Evolutionary conservation across 2,888 invertebrate genomes (phyloP).

Genomic region (Eristalinus sepulchralis): DNA sequence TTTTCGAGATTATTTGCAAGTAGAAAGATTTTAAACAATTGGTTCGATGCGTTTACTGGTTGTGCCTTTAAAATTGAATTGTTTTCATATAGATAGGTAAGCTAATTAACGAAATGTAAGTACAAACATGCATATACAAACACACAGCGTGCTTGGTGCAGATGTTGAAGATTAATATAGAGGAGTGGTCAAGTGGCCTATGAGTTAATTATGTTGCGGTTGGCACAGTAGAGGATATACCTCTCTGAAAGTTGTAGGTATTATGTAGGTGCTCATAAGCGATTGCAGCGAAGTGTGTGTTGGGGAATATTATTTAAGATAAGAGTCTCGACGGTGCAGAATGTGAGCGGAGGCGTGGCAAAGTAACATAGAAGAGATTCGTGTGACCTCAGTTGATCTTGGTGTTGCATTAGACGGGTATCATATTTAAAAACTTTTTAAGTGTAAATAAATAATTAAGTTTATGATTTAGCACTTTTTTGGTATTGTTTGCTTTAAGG

Average conservation of each 20-base stretch:
- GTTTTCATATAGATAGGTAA: conserved; percentile 1
- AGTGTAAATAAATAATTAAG: too few species aligned
- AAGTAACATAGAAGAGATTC: neutral
- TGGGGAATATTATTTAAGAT: neutral
- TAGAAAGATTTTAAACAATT: conserved; percentile 15
- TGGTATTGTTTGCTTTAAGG: too few species aligned
- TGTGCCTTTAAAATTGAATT: conserved; percentile 15
- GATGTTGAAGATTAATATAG: conserved; percentile 30
- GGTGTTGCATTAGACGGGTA: neutral
- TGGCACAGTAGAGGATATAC: neutral
- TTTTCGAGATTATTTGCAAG: conserved; percentile 12
- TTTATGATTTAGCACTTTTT: too few species aligned
- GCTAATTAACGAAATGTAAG: conserved; percentile 20
- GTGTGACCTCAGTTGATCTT: neutral
- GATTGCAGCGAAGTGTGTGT: neutral
- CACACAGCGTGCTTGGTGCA: neutral
- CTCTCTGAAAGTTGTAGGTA: neutral
- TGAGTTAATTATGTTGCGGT: conserved; percentile 12
- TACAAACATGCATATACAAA: neutral
- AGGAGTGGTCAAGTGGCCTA: conserved; percentile 25
- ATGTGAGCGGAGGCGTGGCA: neutral
- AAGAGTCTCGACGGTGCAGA: neutral
- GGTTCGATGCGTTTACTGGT: neutral
- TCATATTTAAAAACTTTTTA: neutral
- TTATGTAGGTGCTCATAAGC: conserved; percentile 1